Evolutionary conservation across 1,140 invertebrate genomes (phyloP), one percentile per base, ranked within the genome.

Genomic region (Pararge aegeria): DNA sequence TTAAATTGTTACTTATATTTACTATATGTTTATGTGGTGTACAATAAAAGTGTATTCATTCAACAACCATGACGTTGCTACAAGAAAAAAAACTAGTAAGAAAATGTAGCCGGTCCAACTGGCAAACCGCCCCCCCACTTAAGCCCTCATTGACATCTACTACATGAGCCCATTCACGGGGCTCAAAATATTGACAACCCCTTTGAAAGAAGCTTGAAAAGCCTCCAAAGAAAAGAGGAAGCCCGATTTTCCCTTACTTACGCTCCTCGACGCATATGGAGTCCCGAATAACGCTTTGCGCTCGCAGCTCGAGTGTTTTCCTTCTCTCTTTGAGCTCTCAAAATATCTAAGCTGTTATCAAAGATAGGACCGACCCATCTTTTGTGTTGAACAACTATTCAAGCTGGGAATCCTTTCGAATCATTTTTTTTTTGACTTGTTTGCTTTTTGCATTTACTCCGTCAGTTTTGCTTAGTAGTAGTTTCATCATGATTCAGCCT

Each of bases 101-200:
- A 4, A 10, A n/a, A 34, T 12, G n/a, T 34, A 21, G 21, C 29
- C 52, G 34, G 10, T 10, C n/a, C 66, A 68, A 69, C 52, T 81
- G 83, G 76, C 64, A 42, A 75, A 69, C 30, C 61, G 54, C 73
- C 34, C 48, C 29, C 18, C 60, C 73, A 81, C 80, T 86, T 70
- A 78, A 75, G 62, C 66, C 72, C 53, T 72, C 75, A 80, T 82
- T 80, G 81, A 83, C 77, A 83, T 82, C 79, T 60, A 73, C 81
- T 70, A 73, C 77, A 74, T 55, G 65, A 50, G 59, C 61, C 75
- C 74, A 85, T 87, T 87, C 84, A 87, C 70, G 72, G 56, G 75
- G 80, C 79, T 85, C 77, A 87, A 87, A 87, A 87, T 87, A 87
- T 87, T 87, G 82, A 87, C 84, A 85, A 80, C 80, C 79, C 70